Conservation (phyloP, 2,113 vertebrate genomes). For the Calidris pugnax region DNA sequence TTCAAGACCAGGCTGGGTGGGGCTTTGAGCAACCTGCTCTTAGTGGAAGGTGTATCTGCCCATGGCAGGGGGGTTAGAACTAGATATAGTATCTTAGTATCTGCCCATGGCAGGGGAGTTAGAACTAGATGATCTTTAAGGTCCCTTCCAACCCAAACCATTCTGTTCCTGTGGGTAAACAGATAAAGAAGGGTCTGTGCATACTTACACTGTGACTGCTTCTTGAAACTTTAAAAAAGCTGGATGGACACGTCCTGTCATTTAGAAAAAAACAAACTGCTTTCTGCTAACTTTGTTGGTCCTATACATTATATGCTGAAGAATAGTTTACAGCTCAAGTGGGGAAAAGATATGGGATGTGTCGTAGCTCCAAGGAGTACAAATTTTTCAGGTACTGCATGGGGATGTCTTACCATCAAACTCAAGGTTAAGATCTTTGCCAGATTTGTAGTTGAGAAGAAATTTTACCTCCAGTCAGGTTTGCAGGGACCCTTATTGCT, state of each 20-base stretch:
- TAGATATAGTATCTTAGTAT: too few relatives aligned
- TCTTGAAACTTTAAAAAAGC: neutral
- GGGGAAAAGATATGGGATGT: neutral
- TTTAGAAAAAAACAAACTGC: neutral
- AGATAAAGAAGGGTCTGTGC: neutral
- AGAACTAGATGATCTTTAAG: neutral
- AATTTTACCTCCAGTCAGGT: neutral
- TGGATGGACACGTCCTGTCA: neutral
- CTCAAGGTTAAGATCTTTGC: neutral
- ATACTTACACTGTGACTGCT: fast-evolving
- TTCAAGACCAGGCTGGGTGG: too few relatives aligned
- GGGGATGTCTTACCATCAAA: neutral
- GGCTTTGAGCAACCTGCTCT: neutral
- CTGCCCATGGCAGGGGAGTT: neutral
- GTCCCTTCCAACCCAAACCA: neutral
- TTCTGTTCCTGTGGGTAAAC: neutral
- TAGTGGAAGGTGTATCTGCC: neutral
- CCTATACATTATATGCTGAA: fast-evolving
- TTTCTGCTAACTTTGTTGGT: neutral
- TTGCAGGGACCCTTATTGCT: neutral
- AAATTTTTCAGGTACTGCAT: neutral
- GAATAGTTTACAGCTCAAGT: neutral
- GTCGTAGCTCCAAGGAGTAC: neutral
- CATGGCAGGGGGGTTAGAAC: neutral
- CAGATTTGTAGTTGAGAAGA: neutral